Evolutionary conservation across 2,888 invertebrate genomes (phyloP), one percentile per base, ranked within the genome.

Genomic region (Xylota sylvarum): DNA sequence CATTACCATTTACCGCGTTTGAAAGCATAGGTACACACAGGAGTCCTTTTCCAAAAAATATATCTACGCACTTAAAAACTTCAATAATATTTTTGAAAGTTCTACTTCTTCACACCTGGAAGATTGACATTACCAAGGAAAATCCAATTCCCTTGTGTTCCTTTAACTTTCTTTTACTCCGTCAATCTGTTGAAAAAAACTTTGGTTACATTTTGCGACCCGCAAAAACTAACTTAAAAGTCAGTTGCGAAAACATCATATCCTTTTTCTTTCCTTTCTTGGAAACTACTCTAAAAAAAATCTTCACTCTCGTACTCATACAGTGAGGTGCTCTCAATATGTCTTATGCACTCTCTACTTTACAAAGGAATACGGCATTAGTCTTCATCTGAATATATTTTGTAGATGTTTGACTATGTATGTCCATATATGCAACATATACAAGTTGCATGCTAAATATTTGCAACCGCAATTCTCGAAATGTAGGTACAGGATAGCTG

Each of bases 181-280:
- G 67, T 50, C 50, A 67, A 69, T 58, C 67, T 77, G 58, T 35
- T 35, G 77, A 40, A 35, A 35, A n/a, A 37, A 69, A 77, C 77
- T 67, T 69, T 50, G 40, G 67, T 69, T 58, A 58, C 69, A 50
- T 50, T 30, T 55, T 52, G 48, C 37, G 23, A 60, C 37, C 67
- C 37, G 7, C 17, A 52, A 50, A 50, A 77, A 62, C 37, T 40
- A 60, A 37, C n/a, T n/a, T 4, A 65, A 74, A 19, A 52, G 40
- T 64, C 46, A 46, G 23, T n/a, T 50, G 4, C 17, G 10, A 9
- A 30, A 32, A 46, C n/a, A 30, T 27, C 7, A n/a, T 2, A 27
- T n/a, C 27, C 10, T 27, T 52, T 52, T 52, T 23, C 6, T 7
- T 27, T 30, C n/a, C 12, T 23, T 48, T 48, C 19, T 50, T 6